Evolutionary conservation across 2,113 vertebrate genomes (phyloP), one percentile per base, ranked within the genome.

Genomic region (Tragulus kanchil): DNA sequence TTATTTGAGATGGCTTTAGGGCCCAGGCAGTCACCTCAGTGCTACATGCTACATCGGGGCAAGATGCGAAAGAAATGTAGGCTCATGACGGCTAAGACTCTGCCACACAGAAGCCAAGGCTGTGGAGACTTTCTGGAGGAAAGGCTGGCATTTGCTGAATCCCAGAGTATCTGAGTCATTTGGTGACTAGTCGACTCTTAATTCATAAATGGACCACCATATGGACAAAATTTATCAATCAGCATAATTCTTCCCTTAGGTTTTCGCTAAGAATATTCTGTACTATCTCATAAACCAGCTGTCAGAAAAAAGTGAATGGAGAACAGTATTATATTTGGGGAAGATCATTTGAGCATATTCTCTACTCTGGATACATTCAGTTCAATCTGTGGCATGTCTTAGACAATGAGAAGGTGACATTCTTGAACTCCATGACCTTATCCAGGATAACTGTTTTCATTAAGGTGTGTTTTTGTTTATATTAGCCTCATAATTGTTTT

Each of bases 401-500:
- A 73, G 50, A 56, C 61, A 28, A 7, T 36, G 42, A 64, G 45
- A 81, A 93, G 45, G 36, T 93, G 78, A 85, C 26, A 64, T 48
- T 90, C 56, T 86, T 95, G n/a, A 52, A 67, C 31, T 42, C 16
- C 6, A 25, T 61, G 48, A 87, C 25, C 2, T 91, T 86, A 52
- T 17, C 78, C 11, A 69, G 75, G 83, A 91, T 85, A 85, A 65
- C 36, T 64, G 15, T 93, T 85, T 82, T 95, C 26, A 36, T 31
- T 75, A 62, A 84, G 10, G 2, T 79, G 12, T 95, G 19, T 73
- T 92, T 96, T 36, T 87, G n/a, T n/a, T n/a, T n/a, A 26, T 81
- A 79, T 87, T 90, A 90, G 36, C 31, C 15, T 94, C 62, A 23
- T 50, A 50, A 58, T 54, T 85, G 36, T 67, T 85, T 89, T 92